These are phyloP conservation scores for Hyphantria cunea DNA, from an alignment of 1,140 invertebrate genomes.

Conservation along the genomic window DNA sequence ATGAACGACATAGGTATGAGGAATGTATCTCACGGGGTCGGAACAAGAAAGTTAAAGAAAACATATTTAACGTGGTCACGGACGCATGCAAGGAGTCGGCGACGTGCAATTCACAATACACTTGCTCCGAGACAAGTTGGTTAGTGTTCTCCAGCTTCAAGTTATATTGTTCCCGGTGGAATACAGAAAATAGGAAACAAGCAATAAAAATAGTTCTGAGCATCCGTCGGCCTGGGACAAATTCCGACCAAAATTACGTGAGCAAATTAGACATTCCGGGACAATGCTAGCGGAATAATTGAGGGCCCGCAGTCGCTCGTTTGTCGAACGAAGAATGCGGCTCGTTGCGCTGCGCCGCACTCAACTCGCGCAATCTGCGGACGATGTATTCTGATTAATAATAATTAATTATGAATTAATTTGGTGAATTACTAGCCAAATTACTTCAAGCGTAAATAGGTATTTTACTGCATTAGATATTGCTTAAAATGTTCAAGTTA, in stretches of 20 bases:
- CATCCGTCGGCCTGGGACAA: slow-evolving; percentile 67
- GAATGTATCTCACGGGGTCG: slow-evolving; percentile 36
- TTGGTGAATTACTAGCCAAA: too few relatives aligned
- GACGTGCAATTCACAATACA: slow-evolving; percentile 75
- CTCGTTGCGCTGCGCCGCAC: slow-evolving; percentile 34
- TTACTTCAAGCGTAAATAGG: too few relatives aligned
- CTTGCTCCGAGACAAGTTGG: slow-evolving; percentile 59
- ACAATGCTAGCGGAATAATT: slow-evolving; percentile 71
- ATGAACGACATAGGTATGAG: slow-evolving; percentile 9
- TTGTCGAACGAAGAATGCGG: slow-evolving; percentile 48
- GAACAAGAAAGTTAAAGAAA: slow-evolving; percentile 37
- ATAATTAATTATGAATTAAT: slow-evolving; percentile 25
- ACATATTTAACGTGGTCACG: slow-evolving; percentile 37
- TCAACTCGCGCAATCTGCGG: slow-evolving; percentile 2
- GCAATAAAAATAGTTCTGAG: slow-evolving; percentile 78
- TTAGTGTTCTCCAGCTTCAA: slow-evolving; percentile 61
- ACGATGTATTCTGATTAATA: slow-evolving; percentile 28
- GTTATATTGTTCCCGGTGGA: slow-evolving; percentile 68
- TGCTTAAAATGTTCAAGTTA: too few relatives aligned
- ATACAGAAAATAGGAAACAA: slow-evolving; percentile 72
- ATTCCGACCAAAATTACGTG: slow-evolving; percentile 78
- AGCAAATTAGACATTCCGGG: slow-evolving; percentile 78
- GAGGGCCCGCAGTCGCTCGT: slow-evolving; percentile 56
- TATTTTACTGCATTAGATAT: too few relatives aligned
- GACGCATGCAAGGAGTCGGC: slow-evolving; percentile 37